Evolutionary conservation across 2,888 invertebrate species (phyloP).

Genomic region (Meta bourneti): DNA sequence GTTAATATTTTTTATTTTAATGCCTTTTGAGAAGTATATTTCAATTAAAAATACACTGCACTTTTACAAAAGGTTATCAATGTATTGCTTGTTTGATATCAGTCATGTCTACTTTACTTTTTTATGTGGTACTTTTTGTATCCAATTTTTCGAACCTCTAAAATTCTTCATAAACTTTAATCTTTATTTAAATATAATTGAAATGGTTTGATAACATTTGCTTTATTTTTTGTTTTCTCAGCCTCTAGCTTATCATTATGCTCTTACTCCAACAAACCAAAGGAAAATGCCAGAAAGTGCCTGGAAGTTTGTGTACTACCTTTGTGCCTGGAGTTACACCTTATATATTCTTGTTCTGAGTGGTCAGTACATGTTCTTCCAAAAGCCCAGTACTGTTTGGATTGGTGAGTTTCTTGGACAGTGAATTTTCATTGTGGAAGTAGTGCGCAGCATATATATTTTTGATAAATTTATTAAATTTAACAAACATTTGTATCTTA

Average conservation of each 20-base stretch:
- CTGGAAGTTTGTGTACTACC: constrained; percentile 81
- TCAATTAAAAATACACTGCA: too few species aligned
- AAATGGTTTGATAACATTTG: not conserved
- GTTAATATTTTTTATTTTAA: too few species aligned
- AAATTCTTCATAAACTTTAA: not conserved
- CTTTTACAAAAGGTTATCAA: too few species aligned
- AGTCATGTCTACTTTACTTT: not conserved
- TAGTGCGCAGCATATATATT: not conserved
- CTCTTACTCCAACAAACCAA: constrained; percentile 78
- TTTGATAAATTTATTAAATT: constrained; percentile 1
- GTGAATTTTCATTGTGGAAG: not conserved
- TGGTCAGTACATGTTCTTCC: constrained; percentile 80
- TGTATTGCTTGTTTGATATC: not conserved
- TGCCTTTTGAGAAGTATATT: too few species aligned
- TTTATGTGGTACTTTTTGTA: not conserved
- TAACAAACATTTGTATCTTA: not conserved
- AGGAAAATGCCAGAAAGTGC: constrained; percentile 81
- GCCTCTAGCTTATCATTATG: constrained; percentile 79
- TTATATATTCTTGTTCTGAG: constrained; percentile 80
- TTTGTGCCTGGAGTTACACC: constrained; percentile 80
- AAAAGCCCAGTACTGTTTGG: constrained; percentile 80
- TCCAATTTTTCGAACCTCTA: not conserved
- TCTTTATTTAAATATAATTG: too few species aligned
- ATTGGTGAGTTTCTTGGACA: constrained; percentile 78
- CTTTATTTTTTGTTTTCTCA: constrained; percentile 69